Percentiles rank a stretch among this genome's conserved stretches.
phyloP scores from a whole-genome alignment of 2,113 vertebrate genomes.

The Megatriorchis doriae region DNA sequence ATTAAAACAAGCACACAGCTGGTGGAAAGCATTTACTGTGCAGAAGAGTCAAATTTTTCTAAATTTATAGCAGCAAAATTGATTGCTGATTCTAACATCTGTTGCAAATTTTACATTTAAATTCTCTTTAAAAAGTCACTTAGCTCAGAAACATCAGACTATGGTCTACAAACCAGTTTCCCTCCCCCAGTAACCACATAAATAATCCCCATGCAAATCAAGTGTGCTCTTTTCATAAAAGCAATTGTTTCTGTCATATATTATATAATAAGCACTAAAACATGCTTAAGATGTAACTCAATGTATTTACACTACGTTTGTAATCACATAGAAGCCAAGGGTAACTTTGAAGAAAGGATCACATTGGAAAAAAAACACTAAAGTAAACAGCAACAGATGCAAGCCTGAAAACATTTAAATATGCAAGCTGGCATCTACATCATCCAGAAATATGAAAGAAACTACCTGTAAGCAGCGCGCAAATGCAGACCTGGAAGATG shows the following conservation, averaged over 20 bases:
- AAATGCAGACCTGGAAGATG: not conserved
- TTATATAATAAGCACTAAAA: not conserved
- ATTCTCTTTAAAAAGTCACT: slow-evolving; percentile 28
- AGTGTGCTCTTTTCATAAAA: not conserved
- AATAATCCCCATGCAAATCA: not conserved
- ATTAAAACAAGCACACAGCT: slow-evolving; percentile 52
- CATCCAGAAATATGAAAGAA: not conserved
- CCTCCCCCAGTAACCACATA: not conserved
- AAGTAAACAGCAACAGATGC: not conserved
- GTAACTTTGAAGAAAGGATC: not conserved
- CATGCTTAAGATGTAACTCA: not conserved
- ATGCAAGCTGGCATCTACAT: not conserved
- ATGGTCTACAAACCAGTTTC: not conserved
- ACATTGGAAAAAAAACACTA: not conserved
- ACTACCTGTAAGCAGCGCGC: not conserved
- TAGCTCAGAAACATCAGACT: not conserved
- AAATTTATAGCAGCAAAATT: slow-evolving; percentile 44
- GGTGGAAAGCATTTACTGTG: not conserved
- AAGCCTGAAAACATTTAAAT: not conserved
- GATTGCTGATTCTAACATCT: slow-evolving; percentile 54
- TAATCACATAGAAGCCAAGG: not conserved
- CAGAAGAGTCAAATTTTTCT: slow-evolving; percentile 30
- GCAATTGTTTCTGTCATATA: not conserved
- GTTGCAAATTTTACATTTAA: slow-evolving; percentile 48
- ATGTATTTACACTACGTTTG: not conserved